These are phyloP conservation scores for Morone chrysops DNA, from an alignment of 2,113 vertebrate species.

Conservation along the genomic window DNA sequence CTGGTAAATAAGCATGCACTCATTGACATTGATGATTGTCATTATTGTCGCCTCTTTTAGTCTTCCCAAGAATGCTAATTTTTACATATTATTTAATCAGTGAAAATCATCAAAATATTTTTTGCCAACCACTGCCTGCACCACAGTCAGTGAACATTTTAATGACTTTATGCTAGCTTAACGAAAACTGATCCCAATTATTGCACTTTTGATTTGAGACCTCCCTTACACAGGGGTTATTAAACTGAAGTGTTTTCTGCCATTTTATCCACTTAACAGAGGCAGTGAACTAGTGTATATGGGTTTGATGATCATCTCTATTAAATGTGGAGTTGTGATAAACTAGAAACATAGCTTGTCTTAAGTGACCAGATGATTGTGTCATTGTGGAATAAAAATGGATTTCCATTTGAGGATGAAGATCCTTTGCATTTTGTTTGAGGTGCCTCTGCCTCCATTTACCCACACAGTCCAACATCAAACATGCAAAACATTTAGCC, in stretches of 20 bases:
- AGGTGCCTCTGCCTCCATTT: background rate
- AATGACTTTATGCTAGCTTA: constrained; percentile 67
- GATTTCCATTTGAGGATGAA: constrained; percentile 21
- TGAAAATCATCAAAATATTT: constrained; percentile 35
- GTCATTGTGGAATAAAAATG: constrained; percentile 30
- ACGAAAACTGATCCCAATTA: constrained; percentile 63
- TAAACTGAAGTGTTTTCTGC: constrained; percentile 71
- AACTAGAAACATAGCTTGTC: constrained; percentile 19
- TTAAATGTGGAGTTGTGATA: constrained; percentile 40
- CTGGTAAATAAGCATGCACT: constrained; percentile 34
- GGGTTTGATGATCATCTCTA: constrained; percentile 51
- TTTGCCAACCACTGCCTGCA: constrained; percentile 19
- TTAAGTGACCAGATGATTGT: constrained; percentile 10
- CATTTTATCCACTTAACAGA: constrained; percentile 56
- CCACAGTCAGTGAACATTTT: constrained; percentile 42
- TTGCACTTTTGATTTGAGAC: constrained; percentile 63
- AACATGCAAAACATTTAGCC: constrained; percentile 43
- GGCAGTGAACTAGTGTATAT: constrained; percentile 36
- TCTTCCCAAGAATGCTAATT: constrained; percentile 21
- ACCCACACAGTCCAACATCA: constrained; percentile 21
- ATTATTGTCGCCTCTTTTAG: constrained; percentile 40
- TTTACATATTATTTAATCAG: constrained; percentile 22
- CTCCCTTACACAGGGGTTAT: constrained; percentile 65
- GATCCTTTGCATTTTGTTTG: constrained; percentile 7
- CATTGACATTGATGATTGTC: constrained; percentile 31